Evolutionary conservation across 2,888 invertebrate species (phyloP).

Genomic region (Drosophila bunnanda): DNA sequence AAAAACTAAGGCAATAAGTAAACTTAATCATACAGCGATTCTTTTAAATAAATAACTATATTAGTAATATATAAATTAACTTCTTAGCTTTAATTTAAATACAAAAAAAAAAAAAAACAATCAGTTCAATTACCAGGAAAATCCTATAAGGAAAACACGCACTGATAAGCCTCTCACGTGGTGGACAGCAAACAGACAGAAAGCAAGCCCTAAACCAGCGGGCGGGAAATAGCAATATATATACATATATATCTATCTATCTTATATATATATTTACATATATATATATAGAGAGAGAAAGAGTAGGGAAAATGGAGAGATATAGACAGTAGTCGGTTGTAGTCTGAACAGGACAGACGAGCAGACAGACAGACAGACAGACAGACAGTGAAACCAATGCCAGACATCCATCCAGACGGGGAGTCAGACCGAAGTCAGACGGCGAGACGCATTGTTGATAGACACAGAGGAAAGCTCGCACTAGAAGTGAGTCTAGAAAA

Average conservation of each 20-base stretch:
- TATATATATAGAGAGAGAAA: conserved; percentile 4
- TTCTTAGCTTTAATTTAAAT: not conserved
- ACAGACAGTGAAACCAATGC: conserved; percentile 54
- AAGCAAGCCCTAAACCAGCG: not conserved
- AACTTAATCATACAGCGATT: not conserved
- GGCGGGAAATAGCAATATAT: conserved; percentile 19
- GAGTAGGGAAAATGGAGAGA: conserved; percentile 15
- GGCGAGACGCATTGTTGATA: conserved; percentile 44
- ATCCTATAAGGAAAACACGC: conserved; percentile 23
- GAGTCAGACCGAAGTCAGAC: conserved; percentile 31
- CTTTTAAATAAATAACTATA: not conserved
- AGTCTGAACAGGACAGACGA: conserved; percentile 31
- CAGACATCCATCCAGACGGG: conserved; percentile 40
- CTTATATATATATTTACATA: no score
- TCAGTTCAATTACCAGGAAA: conserved; percentile 29
- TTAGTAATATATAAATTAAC: not conserved
- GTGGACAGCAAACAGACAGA: conserved; percentile 28
- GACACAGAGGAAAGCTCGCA: conserved; percentile 24
- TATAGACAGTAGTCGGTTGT: conserved; percentile 48
- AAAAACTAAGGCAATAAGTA: not conserved
- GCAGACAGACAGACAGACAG: conserved; percentile 17
- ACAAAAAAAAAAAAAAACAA: conserved; percentile 3
- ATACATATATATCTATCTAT: not conserved
- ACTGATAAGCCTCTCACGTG: conserved; percentile 22
- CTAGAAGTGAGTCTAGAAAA: conserved; percentile 41